Conservation (phyloP, 2,113 vertebrate species). For the Ia io region DNA sequence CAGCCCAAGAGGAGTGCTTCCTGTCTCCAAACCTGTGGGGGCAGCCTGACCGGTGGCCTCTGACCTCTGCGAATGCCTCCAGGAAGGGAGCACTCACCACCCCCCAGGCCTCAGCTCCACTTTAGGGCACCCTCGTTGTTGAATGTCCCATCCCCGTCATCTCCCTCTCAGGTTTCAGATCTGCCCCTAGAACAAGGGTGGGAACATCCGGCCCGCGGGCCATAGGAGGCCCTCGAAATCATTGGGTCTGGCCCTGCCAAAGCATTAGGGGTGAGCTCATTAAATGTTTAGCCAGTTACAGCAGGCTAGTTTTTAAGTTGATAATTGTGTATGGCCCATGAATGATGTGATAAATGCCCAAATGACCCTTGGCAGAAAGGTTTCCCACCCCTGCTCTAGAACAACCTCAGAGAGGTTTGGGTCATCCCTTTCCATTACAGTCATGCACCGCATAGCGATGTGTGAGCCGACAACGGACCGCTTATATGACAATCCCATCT, state of each 20-base stretch:
- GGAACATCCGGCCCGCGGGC: no score
- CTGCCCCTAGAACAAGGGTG: background rate
- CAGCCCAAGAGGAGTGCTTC: no score
- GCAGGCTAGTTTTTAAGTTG: no score
- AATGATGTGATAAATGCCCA: no score
- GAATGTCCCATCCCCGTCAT: background rate
- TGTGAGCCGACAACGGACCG: background rate
- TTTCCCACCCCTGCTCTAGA: background rate
- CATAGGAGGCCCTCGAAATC: no score
- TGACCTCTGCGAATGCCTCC: background rate
- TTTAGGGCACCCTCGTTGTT: background rate
- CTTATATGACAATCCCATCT: background rate
- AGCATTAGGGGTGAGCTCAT: no score
- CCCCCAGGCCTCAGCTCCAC: fast-evolving
- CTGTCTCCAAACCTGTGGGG: background rate
- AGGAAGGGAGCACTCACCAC: fast-evolving
- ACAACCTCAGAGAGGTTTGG: no score
- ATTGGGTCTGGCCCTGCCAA: no score
- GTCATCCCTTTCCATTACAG: background rate
- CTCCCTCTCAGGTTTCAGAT: background rate
- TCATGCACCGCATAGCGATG: fast-evolving
- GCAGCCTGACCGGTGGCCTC: fast-evolving
- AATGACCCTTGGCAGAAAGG: no score
- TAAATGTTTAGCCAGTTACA: no score
- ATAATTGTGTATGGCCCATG: no score